Evolutionary conservation across 2,888 invertebrate genomes (phyloP), one percentile per base, ranked within the genome.

Genomic region (Tanypteryx hageni): DNA sequence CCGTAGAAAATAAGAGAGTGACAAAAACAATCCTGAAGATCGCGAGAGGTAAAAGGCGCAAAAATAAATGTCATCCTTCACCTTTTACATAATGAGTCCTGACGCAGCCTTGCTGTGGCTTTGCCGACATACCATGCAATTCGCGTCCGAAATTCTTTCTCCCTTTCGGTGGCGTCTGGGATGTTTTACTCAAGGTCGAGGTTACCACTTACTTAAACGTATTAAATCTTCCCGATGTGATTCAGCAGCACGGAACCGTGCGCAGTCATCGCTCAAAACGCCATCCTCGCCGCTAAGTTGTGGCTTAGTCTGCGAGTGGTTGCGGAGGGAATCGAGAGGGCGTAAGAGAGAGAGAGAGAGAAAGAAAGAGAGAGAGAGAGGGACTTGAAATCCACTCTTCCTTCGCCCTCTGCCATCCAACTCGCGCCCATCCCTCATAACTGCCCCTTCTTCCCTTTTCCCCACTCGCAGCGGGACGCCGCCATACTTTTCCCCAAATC

Each of bases 171-270:
- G 83, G 56, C 83, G 56, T 56, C 16, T 44, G 56, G 83, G 11
- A n/a, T 57, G 11, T 57, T 56, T 83, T 57, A n/a, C 56, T 27
- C 56, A 13, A 27, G 57, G 57, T 57, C n/a, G 56, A 56, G 83
- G 31, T 44, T 0, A 10, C 44, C 83, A 83, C 83, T 83, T 83
- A 83, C 83, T 83, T 83, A 57, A 57, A n/a, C 83, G n/a, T 57
- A 56, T 83, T 83, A 83, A 83, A 83, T 83, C 83, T 57, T 83
- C 57, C 83, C 83, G 83, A 83, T 83, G 83, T 57, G 83, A 83
- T 83, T 83, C 83, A 18, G 57, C 83, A 44, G 83, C 83, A 83
- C 83, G 83, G 57, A 83, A 83, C 44, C 56, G 83, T 56, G n/a
- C 83, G 57, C 56, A 83, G 83, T 83, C 83, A 83, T 83, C 83